Base-by-base conservation (phyloP, 2,797 vertebrate genomes). In the Falco peregrinus region DNA sequence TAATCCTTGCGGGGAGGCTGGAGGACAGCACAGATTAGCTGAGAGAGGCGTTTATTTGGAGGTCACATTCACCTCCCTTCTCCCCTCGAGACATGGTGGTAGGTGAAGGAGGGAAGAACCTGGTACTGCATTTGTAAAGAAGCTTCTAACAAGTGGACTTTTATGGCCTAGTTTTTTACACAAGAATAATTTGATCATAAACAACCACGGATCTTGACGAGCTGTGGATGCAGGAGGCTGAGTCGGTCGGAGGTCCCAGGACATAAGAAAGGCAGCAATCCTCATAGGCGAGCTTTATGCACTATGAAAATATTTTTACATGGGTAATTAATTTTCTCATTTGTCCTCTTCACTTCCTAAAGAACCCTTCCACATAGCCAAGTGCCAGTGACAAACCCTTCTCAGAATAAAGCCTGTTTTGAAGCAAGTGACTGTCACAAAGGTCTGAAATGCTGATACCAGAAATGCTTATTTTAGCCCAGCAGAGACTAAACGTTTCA, bases 321-420 rank as follows among this genome's bases (percentile, higher is more conserved):
- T 50, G 41, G 63, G 64, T 88, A 92, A 82, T 75, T 94, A 78
- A 73, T 85, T 51, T 79, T 84, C 35, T 53, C 45, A 65, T 94
- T 89, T 90, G 43, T 75, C 59, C 54, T 75, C 57, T 83, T 87
- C 14, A 16, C 18, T 87, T 94, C 92, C 89, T 95, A 60, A 92
- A 82, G 80, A 64, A 64, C 13, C 20, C 56, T 84, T 89, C 61
- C 67, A 69, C 24, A 21, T 77, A 57, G 25, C 59, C 61, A 61
- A 83, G 67, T 84, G 60, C 78, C 68, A 81, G 48, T 29, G 89
- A 81, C 82, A 90, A 78, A n/a, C 35, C 35, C 41, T 90, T 81
- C 54, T 63, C 53, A 68, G 75, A 85, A 92, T 78, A 89, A 87
- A 87, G 71, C 50, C 81, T 53, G 57, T 21, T 77, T 59, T 51